Evolutionary conservation across 1,140 invertebrate species (phyloP).

Genomic region (Papilio dardanus): DNA sequence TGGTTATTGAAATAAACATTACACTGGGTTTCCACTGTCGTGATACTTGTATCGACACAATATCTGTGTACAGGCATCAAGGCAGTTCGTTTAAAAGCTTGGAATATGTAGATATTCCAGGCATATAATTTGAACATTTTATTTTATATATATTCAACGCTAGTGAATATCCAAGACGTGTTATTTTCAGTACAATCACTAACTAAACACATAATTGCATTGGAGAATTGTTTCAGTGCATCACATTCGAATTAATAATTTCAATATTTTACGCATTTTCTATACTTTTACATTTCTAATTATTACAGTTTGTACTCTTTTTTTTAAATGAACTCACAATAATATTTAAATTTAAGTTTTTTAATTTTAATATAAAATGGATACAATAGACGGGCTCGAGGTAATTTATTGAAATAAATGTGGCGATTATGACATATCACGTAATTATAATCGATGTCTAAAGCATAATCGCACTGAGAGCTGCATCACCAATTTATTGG

Average conservation of each 20-base stretch:
- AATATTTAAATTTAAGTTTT: neutral
- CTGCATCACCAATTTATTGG: slow-evolving; percentile 53
- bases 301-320: slow-evolving; percentile 28
- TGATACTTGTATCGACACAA: too few relatives aligned
- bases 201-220: neutral
- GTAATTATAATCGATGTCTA: slow-evolving; percentile 57
- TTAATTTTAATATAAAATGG: neutral
- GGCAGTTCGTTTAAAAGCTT: neutral
- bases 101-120: neutral
- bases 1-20: slow-evolving; percentile 12
- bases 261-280: neutral
- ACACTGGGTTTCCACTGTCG: too few relatives aligned
- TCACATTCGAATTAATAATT: neutral
- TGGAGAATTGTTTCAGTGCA: neutral
- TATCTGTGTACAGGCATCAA: too few relatives aligned
- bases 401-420: slow-evolving; percentile 58
- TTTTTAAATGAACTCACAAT: neutral
- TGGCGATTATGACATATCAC: slow-evolving; percentile 60
- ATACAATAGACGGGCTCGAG: slow-evolving; percentile 51
- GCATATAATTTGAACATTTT: neutral
- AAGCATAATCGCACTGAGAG: slow-evolving; percentile 52
- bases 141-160: neutral
- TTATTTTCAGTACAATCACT: neutral
- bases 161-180: neutral
- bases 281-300: neutral